phyloP scores from a whole-genome alignment of 2,797 vertebrate species.

The Muscicapa comitata region DNA sequence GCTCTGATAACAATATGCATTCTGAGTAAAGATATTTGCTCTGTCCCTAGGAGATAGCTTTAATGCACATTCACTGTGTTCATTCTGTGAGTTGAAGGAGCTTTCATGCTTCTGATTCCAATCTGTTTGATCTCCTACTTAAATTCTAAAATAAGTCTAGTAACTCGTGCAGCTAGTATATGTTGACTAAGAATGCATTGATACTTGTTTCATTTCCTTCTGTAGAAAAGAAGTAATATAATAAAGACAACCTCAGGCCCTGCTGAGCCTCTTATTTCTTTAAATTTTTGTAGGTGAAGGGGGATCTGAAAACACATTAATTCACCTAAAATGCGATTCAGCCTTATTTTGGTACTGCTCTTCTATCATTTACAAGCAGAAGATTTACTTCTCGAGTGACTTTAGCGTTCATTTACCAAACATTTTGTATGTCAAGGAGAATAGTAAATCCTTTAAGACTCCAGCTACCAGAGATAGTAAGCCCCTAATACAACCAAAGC shows the following conservation, averaged over 20 bases:
- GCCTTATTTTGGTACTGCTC: background rate
- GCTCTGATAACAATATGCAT: background rate
- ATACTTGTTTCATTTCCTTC: background rate
- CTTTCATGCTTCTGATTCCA: background rate
- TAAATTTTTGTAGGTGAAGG: background rate
- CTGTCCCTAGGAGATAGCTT: background rate
- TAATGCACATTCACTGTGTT: background rate
- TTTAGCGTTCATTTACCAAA: background rate
- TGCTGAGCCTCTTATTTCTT: background rate
- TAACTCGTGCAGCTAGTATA: background rate
- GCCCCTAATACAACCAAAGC: background rate
- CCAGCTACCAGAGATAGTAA: background rate
- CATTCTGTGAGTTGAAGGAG: background rate
- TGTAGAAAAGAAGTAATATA: background rate
- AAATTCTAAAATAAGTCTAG: constrained; percentile 3
- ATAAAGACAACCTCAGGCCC: background rate
- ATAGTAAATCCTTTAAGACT: background rate
- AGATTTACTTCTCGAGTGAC: background rate
- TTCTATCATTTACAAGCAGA: background rate
- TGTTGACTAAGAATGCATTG: background rate
- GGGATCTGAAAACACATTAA: background rate
- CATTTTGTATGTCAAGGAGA: background rate
- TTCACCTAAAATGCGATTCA: background rate
- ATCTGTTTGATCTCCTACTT: constrained; percentile 6
- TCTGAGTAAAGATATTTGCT: background rate